Percentiles rank a stretch among this genome's conserved stretches.
phyloP scores from a whole-genome alignment of 2,888 invertebrate genomes.

The Phalera bucephala region DNA sequence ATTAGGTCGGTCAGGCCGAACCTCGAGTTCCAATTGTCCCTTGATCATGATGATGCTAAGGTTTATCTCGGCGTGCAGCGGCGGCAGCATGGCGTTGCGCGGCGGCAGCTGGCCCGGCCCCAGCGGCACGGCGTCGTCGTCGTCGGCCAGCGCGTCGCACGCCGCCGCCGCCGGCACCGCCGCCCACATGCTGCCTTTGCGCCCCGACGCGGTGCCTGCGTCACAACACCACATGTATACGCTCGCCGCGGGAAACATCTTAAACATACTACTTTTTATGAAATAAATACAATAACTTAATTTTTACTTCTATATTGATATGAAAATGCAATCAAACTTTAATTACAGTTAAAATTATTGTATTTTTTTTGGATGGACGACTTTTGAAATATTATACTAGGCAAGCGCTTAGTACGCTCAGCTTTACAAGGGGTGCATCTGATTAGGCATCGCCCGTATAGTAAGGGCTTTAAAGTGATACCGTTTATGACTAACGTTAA shows the following conservation, averaged over 20 bases:
- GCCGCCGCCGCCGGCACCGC: conserved; percentile 74
- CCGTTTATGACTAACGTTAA: conserved; percentile 5
- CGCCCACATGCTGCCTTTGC: conserved; percentile 83
- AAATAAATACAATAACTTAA: too few relatives aligned
- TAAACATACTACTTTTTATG: too few relatives aligned
- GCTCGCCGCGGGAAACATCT: too few relatives aligned
- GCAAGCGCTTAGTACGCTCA: background rate
- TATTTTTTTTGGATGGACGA: background rate
- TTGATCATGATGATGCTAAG: conserved; percentile 95
- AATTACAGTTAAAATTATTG: background rate
- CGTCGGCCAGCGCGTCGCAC: conserved; percentile 57
- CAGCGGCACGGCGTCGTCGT: conserved; percentile 83
- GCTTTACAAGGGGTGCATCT: background rate
- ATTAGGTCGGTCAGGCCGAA: conserved; percentile 33
- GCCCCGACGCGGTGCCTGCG: conserved; percentile 79
- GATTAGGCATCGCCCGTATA: conserved; percentile 20
- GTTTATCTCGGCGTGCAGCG: conserved; percentile 91
- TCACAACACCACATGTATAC: conserved; percentile 5
- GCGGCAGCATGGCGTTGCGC: conserved; percentile 86
- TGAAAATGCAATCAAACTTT: too few relatives aligned
- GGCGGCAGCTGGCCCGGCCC: conserved; percentile 93
- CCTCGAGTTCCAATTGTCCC: conserved; percentile 95
- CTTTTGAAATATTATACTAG: background rate
- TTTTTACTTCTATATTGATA: too few relatives aligned
- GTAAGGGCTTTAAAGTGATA: conserved; percentile 9